Evolutionary conservation across 2,888 invertebrate species (phyloP).

Genomic region (Chrysina gloriosa): DNA sequence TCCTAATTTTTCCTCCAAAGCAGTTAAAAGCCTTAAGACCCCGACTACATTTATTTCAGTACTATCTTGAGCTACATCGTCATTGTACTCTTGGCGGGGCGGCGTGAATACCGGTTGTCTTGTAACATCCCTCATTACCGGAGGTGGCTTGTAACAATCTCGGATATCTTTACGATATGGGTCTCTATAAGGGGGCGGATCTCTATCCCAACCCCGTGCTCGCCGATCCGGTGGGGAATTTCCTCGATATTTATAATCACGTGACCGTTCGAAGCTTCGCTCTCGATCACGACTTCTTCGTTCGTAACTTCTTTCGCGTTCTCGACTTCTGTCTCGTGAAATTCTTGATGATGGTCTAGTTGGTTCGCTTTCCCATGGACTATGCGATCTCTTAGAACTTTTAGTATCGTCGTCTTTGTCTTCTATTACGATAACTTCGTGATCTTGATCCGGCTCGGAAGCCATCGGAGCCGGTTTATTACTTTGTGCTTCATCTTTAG

Average conservation of each 20-base stretch:
- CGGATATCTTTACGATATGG: conserved; percentile 45
- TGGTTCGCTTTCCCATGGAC: conserved; percentile 62
- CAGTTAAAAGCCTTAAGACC: conserved; percentile 80
- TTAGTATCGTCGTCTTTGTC: conserved; percentile 56
- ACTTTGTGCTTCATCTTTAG: conserved; percentile 42
- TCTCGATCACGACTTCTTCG: conserved; percentile 52
- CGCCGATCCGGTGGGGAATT: conserved; percentile 34
- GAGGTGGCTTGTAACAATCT: conserved; percentile 58
- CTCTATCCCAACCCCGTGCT: conserved; percentile 38
- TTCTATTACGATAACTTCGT: conserved; percentile 60
- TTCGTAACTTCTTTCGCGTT: conserved; percentile 51
- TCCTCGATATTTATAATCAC: conserved; percentile 33
- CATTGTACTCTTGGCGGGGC: conserved; percentile 18
- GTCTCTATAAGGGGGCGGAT: conserved; percentile 44
- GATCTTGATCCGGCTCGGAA: conserved; percentile 60
- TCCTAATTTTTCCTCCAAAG: conserved; percentile 86
- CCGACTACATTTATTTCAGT: conserved; percentile 71
- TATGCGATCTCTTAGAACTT: conserved; percentile 57
- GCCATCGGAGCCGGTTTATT: conserved; percentile 56
- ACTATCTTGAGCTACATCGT: conserved; percentile 55
- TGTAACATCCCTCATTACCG: conserved; percentile 59
- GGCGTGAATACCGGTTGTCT: conserved; percentile 54
- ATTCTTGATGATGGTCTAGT: conserved; percentile 28
- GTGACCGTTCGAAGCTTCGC: conserved; percentile 30
- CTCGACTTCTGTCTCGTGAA: conserved; percentile 40